Base-by-base conservation (phyloP, 2,797 vertebrate species). In the Acanthurus tractus region DNA sequence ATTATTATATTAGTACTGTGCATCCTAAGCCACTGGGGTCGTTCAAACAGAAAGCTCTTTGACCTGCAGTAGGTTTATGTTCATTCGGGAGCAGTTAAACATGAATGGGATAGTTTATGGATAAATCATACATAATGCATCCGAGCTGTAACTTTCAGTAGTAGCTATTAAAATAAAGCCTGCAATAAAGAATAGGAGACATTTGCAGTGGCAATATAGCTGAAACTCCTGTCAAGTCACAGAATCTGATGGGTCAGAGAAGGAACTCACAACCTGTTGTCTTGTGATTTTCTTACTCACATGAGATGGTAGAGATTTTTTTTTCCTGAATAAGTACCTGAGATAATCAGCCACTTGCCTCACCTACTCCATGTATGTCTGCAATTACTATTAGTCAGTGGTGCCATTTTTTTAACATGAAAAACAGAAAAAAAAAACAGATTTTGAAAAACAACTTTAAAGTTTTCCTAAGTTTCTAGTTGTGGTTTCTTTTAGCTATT, bases 91-190 rank as follows among this genome's bases (percentile, higher is more conserved):
- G 45, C 3, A 23, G 25, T 25, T 38, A 11, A 57, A 44, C 17
- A 2, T 22, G 42, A 6, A 22, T 2, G 6, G 8, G 55, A 38
- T n/a, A 11, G 18, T 14, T 44, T 11, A 8, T 25, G 36, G 15
- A 25, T 8, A 4, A 17, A 23, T 36, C 36, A 54, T 48, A 14
- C 23, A 45, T 45, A 17, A 58, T 9, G 7, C 49, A 61, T 62
- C 63, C 52, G 23, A 53, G 25, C 23, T 36, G 12, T 56, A 10
- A 34, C 9, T 18, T 34, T 54, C 38, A 14, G 7, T 55, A 48
- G 20, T 25, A 63, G 14, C 6, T 18, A n/a, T 73, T 15, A 73
- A n/a, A 25, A 49, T 48, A 56, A 56, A 40, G 44, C 42, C 20
- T 22, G 20, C 20, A 53, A 42, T 7, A 50, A 40, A 7, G 50